phyloP scores from a whole-genome alignment of 2,888 invertebrate species.

The Tridacna gigas region DNA sequence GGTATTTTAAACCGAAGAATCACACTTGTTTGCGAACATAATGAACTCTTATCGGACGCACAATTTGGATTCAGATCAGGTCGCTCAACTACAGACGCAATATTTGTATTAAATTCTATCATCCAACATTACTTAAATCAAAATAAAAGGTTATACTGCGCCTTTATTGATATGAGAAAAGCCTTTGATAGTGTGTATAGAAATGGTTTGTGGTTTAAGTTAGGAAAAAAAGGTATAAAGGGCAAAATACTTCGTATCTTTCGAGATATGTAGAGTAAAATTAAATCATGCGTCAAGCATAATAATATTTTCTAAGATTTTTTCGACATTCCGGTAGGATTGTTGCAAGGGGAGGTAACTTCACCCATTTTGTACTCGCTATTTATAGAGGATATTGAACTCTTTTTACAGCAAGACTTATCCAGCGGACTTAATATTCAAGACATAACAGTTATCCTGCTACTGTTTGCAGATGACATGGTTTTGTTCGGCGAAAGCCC shows the following conservation, averaged over 20 bases:
- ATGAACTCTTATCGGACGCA: conserved; percentile 32
- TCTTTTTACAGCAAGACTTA: conserved; percentile 26
- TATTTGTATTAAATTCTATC: conserved; percentile 28
- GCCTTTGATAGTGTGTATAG: conserved; percentile 41
- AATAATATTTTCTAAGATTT: conserved; percentile 25
- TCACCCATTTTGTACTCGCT: conserved; percentile 39
- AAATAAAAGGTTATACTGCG: conserved; percentile 32
- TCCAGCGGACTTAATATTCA: conserved; percentile 16
- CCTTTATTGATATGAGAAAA: conserved; percentile 34
- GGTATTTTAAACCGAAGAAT: conserved; percentile 32
- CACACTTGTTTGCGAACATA: conserved; percentile 9
- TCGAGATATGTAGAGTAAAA: conserved; percentile 27
- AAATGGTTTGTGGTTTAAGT: conserved; percentile 36
- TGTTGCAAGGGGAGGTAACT: conserved; percentile 31
- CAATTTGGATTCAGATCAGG: conserved; percentile 47
- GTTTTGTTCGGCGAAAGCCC: conserved; percentile 29
- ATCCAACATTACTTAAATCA: conserved; percentile 22
- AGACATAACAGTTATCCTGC: conserved; percentile 24
- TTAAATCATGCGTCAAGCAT: conserved; percentile 38
- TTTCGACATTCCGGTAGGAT: conserved; percentile 33
- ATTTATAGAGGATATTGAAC: conserved; percentile 44
- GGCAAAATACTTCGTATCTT: conserved; percentile 32
- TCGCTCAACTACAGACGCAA: conserved; percentile 28
- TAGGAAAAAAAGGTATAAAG: conserved; percentile 24
- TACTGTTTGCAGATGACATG: conserved; percentile 52